These are phyloP conservation scores for Oncorhynchus mykiss DNA, from an alignment of 2,113 vertebrate genomes.

Conservation along the genomic window DNA sequence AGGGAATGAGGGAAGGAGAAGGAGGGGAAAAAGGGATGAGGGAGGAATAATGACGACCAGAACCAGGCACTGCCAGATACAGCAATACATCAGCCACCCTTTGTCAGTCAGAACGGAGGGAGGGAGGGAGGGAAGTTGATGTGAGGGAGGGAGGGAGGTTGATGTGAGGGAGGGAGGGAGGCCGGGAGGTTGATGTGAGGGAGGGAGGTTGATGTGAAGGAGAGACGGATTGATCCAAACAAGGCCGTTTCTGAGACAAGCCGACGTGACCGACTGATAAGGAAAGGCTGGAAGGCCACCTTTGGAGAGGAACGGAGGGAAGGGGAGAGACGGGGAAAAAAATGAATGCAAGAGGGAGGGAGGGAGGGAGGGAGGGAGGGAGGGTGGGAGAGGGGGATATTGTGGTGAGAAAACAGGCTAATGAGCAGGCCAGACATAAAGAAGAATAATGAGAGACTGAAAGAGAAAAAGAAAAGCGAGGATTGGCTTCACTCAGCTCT, in stretches of 20 bases:
- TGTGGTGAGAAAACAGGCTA: slow-evolving; percentile 11
- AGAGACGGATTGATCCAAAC: slow-evolving; percentile 27
- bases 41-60: slow-evolving; percentile 61
- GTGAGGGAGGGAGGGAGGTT: too few species aligned
- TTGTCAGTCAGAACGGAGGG: slow-evolving; percentile 31
- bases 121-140: too few species aligned
- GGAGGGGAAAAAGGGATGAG: slow-evolving; percentile 30
- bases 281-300: background rate
- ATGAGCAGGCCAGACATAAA: slow-evolving; percentile 13
- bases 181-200: too few species aligned
- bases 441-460: background rate
- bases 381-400: background rate
- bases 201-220: background rate
- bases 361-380: background rate
- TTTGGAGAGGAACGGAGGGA: slow-evolving; percentile 5
- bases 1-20: slow-evolving; percentile 5
- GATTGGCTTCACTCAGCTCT: background rate
- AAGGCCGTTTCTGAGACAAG: slow-evolving; percentile 24
- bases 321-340: slow-evolving; percentile 41
- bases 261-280: slow-evolving; percentile 10
- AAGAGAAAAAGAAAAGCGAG: background rate
- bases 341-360: background rate
- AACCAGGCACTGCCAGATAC: slow-evolving; percentile 50
- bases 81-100: slow-evolving; percentile 37
- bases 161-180: background rate